Percentiles rank a stretch among this genome's conserved stretches.
Conservation (phyloP, 2,888 invertebrate species). For the Cataglyphis rosenhaueri region DNA sequence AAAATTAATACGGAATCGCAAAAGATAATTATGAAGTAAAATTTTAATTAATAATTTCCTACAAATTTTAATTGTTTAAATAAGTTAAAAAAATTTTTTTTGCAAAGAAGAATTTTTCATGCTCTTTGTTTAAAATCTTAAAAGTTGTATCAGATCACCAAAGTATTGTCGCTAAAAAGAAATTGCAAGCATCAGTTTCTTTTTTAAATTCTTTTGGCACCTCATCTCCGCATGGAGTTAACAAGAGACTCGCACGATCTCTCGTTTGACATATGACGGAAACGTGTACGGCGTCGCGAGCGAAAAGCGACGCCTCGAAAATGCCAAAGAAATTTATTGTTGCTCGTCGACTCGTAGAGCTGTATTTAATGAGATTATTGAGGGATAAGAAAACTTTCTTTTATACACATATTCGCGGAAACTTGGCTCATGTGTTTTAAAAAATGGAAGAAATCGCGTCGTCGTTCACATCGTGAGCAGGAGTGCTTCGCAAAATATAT, state of each 20-base stretch:
- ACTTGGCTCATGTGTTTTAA: neutral
- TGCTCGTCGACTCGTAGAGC: neutral
- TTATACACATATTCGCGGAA: neutral
- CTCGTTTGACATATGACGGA: neutral
- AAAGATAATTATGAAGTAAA: neutral
- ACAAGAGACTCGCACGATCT: neutral
- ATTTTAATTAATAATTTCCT: neutral
- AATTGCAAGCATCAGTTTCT: neutral
- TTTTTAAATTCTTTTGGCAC: neutral
- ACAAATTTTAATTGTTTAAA: neutral
- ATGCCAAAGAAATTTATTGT: conserved; percentile 5
- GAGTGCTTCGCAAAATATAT: neutral
- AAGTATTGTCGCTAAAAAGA: neutral
- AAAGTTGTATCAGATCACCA: neutral
- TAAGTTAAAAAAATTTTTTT: neutral
- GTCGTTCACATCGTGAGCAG: neutral
- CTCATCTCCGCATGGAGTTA: neutral
- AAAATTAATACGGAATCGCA: neutral
- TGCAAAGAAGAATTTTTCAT: neutral
- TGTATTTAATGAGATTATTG: conserved; percentile 14
- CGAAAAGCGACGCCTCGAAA: neutral
- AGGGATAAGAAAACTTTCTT: neutral
- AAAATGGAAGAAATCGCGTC: neutral
- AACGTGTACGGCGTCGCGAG: neutral
- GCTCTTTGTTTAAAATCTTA: neutral